Conservation (phyloP, 2,888 invertebrate genomes). For the Heteromyza rotundicornis region DNA sequence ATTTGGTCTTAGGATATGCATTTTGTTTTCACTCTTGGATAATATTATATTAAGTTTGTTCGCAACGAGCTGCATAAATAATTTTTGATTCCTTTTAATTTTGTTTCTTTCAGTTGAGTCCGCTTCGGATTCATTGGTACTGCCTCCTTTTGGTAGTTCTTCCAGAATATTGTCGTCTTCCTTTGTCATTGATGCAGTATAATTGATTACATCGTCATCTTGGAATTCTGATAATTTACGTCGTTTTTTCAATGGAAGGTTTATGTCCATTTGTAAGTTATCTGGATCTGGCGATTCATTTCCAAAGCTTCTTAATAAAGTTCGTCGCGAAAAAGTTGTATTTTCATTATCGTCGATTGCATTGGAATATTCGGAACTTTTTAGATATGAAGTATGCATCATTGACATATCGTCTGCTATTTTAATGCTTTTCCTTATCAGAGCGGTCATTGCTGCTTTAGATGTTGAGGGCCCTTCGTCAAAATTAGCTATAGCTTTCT, state of each 20-base stretch:
- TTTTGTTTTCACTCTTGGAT: neutral
- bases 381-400: neutral
- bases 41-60: neutral
- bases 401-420: no score
- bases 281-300: conserved; percentile 3
- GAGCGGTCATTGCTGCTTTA: neutral
- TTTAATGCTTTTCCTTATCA: neutral
- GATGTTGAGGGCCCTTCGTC: conserved; percentile 5
- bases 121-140: neutral
- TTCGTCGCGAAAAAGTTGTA: conserved; percentile 1
- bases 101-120: neutral
- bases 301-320: conserved; percentile 2
- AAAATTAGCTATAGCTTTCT: no score
- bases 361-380: neutral
- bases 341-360: conserved; percentile 6
- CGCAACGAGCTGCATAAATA: neutral
- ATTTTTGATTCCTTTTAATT: neutral
- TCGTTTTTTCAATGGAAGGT: conserved; percentile 17
- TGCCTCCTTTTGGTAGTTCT: neutral
- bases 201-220: conserved; percentile 13
- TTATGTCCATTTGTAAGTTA: conserved; percentile 1
- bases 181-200: neutral
- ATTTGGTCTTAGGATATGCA: no score
- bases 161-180: conserved; percentile 4
- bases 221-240: conserved; percentile 21